A percentile compares a stretch with the other conserved stretches of the same genome.
Conservation (phyloP, 2,888 invertebrate genomes). For the Schizotus pectinicornis region DNA sequence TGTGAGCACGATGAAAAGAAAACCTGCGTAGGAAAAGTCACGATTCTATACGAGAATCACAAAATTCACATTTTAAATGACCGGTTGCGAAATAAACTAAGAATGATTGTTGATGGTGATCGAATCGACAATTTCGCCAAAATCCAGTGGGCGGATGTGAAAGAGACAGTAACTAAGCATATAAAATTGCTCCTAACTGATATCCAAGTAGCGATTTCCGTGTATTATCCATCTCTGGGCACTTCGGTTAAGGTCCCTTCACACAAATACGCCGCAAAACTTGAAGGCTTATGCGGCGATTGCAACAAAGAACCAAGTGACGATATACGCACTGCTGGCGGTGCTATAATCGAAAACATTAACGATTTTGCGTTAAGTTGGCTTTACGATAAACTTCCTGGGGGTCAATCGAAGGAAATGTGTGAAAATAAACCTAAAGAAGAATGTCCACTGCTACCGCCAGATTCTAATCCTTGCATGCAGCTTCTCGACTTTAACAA, state of each 20-base stretch:
- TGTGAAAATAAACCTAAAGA: constrained; percentile 53
- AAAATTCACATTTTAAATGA: constrained; percentile 55
- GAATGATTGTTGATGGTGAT: constrained; percentile 61
- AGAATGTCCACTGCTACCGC: constrained; percentile 61
- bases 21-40: constrained; percentile 72
- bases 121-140: constrained; percentile 52
- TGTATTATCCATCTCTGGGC: constrained; percentile 59
- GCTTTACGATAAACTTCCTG: constrained; percentile 59
- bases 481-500: constrained; percentile 64
- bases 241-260: constrained; percentile 72
- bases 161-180: constrained; percentile 66
- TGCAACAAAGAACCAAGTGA: constrained; percentile 68
- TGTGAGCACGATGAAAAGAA: constrained; percentile 65
- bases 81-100: constrained; percentile 42
- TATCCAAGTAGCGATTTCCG: constrained; percentile 71
- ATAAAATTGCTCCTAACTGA: constrained; percentile 68
- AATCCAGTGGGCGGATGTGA: constrained; percentile 68
- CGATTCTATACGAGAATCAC: constrained; percentile 70
- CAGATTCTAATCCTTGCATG: constrained; percentile 71
- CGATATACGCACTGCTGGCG: constrained; percentile 64
- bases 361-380: constrained; percentile 65
- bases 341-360: constrained; percentile 62
- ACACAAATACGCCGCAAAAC: constrained; percentile 70
- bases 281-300: constrained; percentile 83
- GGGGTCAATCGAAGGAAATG: constrained; percentile 49